Base-by-base conservation (phyloP, 1,140 invertebrate species). In the Chrysomallon squamiferum region DNA sequence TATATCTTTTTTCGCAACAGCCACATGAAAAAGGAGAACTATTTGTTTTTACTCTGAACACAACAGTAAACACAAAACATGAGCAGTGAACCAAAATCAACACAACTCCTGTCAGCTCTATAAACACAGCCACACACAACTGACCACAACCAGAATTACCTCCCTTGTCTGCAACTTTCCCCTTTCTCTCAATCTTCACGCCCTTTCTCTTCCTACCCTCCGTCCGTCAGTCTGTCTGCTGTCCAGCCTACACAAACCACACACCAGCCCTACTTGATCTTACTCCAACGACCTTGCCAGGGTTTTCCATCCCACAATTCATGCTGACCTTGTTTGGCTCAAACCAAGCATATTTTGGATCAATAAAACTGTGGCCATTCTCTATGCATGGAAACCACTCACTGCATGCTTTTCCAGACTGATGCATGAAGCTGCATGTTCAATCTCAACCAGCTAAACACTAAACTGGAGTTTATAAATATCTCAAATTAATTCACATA, bases 351-450 rank as follows among this genome's bases (percentile, higher is more conserved):
- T 22, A 54, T 30, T 54, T 20, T 15, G 5, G 52, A 56, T 11
- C 25, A 11, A 56, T 13, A 56, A 2, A 56, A 4, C 25, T 15
- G 32, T 13, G 32, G 52, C 25, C 27, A 18, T 15, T 33, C 57
- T 32, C 20, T 30, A 2, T 11, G 57, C 38, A 20, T 6, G n/a
- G 27, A 35, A 7, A n/a, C 13, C 35, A 2, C 18, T 25, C 35
- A 2, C 18, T 29, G 59, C 25, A 25, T 25, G 59, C n/a, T n/a
- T 27, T 35, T 45, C 35, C 43, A 41, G 41, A 41, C 20, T 29
- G 27, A 45, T 61, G 59, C 47, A 45, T 49, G 59, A 32, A 29
- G 43, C 38, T 30, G 59, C 25, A 45, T 41, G 59, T 35, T 41
- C n/a, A 45, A 15, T 41, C 32, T 41, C n/a, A n/a, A n/a, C n/a